Evolutionary conservation across 1,140 invertebrate species (phyloP), one percentile per base, ranked within the genome.

Genomic region (Temnothorax nylanderi): DNA sequence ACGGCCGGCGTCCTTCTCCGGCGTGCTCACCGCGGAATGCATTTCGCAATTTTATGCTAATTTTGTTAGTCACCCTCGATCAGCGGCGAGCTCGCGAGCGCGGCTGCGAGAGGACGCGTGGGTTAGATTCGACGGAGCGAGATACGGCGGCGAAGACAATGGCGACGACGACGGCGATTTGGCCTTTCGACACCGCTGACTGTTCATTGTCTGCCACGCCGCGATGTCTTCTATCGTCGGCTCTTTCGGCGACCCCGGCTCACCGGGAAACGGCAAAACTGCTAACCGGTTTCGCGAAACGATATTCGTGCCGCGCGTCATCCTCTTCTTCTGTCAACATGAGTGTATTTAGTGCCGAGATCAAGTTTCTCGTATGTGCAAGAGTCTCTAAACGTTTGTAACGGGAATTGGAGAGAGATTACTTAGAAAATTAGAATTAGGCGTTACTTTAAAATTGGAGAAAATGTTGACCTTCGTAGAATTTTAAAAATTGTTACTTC

Each of bases 11-110:
- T 90, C 89, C 86, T 90, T 90, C 89, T 87, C 69, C 75, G 21
- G 69, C 34, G 21, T 49, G 69, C 75, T 78, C 80, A 60, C 75
- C 58, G 21, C 72, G 89, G 89, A 88, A 90, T 90, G 86, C 64
- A 77, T 90, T 90, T 90, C 64, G 86, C 89, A 90, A 90, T 86
- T 65, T 88, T 90, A 90, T 90, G 89, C 71, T 90, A 90, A 90
- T 90, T 90, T 77, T 49, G 81, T 90, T 90, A 90, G 89, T 90
- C 89, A 90, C 89, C 89, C 89, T 88, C 41, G 80, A 65, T 86
- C 75, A 13, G 62, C 32, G 71, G 47, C 49, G 49, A 56, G 18
- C 7, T 37, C 47, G 76, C 47, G 44, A 34, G 41, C 65, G 41
- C 41, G n/a, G 41, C 65, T 49, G 41, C 44, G 47, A 67, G 65